These are phyloP conservation scores for Smutsia temminckii DNA, from an alignment of 2,797 vertebrate species.

Conservation along the genomic window DNA sequence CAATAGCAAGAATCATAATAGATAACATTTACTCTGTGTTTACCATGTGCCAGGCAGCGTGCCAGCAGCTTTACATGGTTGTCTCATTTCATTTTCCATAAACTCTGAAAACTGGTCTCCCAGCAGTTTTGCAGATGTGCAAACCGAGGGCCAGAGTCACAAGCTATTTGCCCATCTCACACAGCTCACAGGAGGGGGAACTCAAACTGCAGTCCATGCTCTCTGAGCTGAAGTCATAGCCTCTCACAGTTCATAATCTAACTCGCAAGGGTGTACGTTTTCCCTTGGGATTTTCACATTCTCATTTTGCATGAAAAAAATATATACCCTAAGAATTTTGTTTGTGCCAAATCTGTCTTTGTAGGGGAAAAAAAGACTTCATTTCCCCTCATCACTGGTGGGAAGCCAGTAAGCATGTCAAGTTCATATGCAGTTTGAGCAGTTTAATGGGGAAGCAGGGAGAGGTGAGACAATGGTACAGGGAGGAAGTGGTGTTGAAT, in stretches of 20 bases:
- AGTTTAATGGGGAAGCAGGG: neutral
- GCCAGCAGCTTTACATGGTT: too few relatives aligned
- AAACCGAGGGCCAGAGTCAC: neutral
- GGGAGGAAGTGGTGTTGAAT: neutral
- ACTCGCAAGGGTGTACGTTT: neutral
- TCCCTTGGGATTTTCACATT: neutral
- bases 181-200: neutral
- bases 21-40: neutral
- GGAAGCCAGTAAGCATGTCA: neutral
- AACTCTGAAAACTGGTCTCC: neutral
- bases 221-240: neutral
- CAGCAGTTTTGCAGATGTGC: neutral
- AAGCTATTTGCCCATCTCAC: neutral
- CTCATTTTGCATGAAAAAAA: neutral
- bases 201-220: rapidly evolving
- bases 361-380: neutral
- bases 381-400: neutral
- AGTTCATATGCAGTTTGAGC: neutral
- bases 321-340: neutral
- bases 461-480: neutral
- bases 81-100: neutral
- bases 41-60: neutral
- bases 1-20: neutral
- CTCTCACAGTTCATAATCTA: neutral
- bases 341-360: neutral